phyloP scores from a whole-genome alignment of 2,113 vertebrate species.

The Phycodurus eques region DNA sequence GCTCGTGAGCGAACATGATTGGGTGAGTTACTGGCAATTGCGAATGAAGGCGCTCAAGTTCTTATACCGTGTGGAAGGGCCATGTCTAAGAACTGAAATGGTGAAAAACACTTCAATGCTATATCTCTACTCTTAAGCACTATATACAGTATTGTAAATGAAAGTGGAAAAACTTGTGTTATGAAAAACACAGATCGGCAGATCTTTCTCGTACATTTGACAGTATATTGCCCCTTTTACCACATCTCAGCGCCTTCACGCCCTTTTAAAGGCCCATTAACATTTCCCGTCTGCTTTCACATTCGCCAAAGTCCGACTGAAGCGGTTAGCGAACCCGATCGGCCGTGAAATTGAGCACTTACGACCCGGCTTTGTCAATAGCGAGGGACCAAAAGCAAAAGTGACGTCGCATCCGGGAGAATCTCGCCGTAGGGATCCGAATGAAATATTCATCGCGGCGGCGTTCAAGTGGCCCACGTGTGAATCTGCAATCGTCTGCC shows the following conservation, averaged over 20 bases:
- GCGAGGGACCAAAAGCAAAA: slow-evolving; percentile 72
- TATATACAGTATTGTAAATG: not conserved
- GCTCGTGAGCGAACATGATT: too few species aligned
- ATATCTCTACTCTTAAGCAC: too few species aligned
- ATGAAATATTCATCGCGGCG: slow-evolving; percentile 61
- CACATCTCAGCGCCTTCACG: slow-evolving; percentile 56
- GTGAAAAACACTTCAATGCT: too few species aligned
- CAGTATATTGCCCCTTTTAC: slow-evolving; percentile 50
- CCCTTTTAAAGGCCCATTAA: slow-evolving; percentile 67
- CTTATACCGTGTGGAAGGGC: too few species aligned
- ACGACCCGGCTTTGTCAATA: slow-evolving; percentile 64
- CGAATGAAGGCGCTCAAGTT: too few species aligned
- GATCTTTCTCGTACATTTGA: not conserved
- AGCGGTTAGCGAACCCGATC: slow-evolving; percentile 69
- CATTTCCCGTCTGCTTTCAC: slow-evolving; percentile 60
- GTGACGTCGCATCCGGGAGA: slow-evolving; percentile 68
- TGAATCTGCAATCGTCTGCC: not conserved
- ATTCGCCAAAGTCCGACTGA: slow-evolving; percentile 74
- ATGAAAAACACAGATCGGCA: slow-evolving; percentile 16
- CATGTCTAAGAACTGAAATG: too few species aligned
- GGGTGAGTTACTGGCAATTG: too few species aligned
- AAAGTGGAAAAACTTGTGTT: not conserved
- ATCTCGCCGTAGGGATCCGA: slow-evolving; percentile 59
- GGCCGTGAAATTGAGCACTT: slow-evolving; percentile 85
- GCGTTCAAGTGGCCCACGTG: not conserved